Evolutionary conservation across 2,797 vertebrate species (phyloP), one percentile per base, ranked within the genome.

Genomic region (Telmatherina bonti): DNA sequence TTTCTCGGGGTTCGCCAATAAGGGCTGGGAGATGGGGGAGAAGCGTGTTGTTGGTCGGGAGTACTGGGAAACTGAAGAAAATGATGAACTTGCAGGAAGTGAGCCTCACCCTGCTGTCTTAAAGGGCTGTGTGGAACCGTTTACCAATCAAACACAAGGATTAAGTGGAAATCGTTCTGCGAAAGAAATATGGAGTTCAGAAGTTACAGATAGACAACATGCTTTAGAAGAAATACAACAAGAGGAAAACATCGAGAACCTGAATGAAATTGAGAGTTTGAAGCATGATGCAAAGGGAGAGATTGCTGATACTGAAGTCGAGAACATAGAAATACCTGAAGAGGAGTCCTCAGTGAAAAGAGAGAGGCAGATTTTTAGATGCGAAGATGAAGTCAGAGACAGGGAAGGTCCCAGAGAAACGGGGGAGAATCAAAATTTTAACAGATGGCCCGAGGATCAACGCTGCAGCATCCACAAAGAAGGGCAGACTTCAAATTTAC

Each of bases 31-130:
- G 72, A 88, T 91, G 15, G 88, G 89, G 12, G 88, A 93, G 74
- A 78, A 85, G 51, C 77, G 92, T 1, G 86, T 87, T 8, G 86
- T 90, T 45, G 92, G 91, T 53, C 87, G 87, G 78, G 91, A 92
- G 72, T 92, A 92, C 74, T 94, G 93, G 93, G 93, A 93, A 63
- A 82, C 79, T 2, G 92, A 94, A 71, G 93, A 91, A 82, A 95
- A 95, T 4, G 92, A 95, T 70, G 94, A 95, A 83, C 85, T 93
- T 36, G 95, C 94, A 30, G 91, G 85, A 75, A 93, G 92, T 49
- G 94, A 96, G 63, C 91, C 92, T 79, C 92, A 94, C 77, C 93
- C 94, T 15, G 83, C 87, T 43, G 33, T 87, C 61, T 20, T 87
- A 59, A 85, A 87, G 35, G 77, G 74, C 47, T 62, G 63, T 59